Base-by-base conservation (phyloP, 2,888 invertebrate species). In the Coecobrya sp. region DNA sequence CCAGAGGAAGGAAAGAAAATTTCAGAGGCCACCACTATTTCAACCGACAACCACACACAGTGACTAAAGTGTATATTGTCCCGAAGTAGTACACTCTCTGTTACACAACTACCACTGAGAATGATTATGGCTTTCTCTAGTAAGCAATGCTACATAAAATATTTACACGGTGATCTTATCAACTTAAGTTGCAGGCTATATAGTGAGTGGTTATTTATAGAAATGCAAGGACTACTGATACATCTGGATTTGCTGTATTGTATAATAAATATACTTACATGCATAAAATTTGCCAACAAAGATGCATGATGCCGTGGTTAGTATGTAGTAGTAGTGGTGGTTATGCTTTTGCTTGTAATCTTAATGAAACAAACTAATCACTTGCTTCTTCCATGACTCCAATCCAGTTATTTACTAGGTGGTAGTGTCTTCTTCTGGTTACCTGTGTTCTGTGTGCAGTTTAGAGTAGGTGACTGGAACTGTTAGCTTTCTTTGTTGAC, bases 1-100 rank as follows among this genome's bases (percentile, higher is more conserved):
- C 91, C 91, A 91, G 82, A 87, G 91, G 86, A 91, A 91, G 86
- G 91, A 87, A 91, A 86, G 70, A 89, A 85, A 84, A 91, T 86
- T 91, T 86, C 55, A 55, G 85, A n/a, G 49, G 55, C 19, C 36
- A 85, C 49, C 52, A 85, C 49, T 30, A 45, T 82, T 59, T 62
- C 62, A 82, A 59, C 52, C 70, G 45, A 70, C 68, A 82, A 82
- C 87, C 62, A 49, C 55, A 52, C 68, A 68, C n/a, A 88, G 0
- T 52, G 52, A 30, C 27, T 16, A 30, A 11, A 13, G 30, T n/a
- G 3, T 30, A 11, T 45, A 76, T n/a, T 68, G 16, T 73, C n/a
- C 22, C 19, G 1, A 19, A 42, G 36, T 45, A 45, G 73, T 30
- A 22, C 36, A 36, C n/a, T 11, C 73, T 2, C n/a, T 19, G 42